phyloP scores from a whole-genome alignment of 1,140 invertebrate species.

The Camponotus floridanus region DNA sequence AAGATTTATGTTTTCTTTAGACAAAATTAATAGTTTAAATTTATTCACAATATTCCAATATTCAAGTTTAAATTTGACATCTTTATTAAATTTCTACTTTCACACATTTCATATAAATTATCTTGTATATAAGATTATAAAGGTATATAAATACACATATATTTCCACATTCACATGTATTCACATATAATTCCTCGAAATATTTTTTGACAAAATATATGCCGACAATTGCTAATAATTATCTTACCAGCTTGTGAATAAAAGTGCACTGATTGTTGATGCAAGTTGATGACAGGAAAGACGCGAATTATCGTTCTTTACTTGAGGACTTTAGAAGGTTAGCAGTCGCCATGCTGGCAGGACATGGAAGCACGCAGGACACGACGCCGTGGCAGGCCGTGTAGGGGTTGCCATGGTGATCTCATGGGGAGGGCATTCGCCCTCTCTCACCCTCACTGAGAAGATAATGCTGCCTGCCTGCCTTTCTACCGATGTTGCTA shows the following conservation, averaged over 20 bases:
- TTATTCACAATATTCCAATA: not conserved
- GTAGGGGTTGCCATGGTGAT: conserved; percentile 85
- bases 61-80: not conserved
- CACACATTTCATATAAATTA: not conserved
- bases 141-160: not conserved
- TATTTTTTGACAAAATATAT: not conserved
- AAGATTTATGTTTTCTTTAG: too few relatives aligned
- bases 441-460: conserved; percentile 82
- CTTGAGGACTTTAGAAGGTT: conserved; percentile 79
- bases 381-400: conserved; percentile 80
- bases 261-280: not conserved
- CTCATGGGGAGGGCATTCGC: conserved; percentile 82
- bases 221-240: not conserved
- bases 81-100: not conserved
- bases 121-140: too few relatives aligned
- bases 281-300: conserved; percentile 34
- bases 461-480: conserved; percentile 82
- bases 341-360: conserved; percentile 83
- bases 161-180: too few relatives aligned
- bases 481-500: conserved; percentile 83
- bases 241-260: not conserved
- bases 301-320: conserved; percentile 75
- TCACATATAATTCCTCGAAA: not conserved
- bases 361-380: conserved; percentile 80
- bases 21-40: not conserved